Percentiles rank a stretch among this genome's conserved stretches.
Evolutionary conservation across 35 echinoderm and acorn worm genomes (phyloP).

Genomic region (Heliocidaris erythrogramma): DNA sequence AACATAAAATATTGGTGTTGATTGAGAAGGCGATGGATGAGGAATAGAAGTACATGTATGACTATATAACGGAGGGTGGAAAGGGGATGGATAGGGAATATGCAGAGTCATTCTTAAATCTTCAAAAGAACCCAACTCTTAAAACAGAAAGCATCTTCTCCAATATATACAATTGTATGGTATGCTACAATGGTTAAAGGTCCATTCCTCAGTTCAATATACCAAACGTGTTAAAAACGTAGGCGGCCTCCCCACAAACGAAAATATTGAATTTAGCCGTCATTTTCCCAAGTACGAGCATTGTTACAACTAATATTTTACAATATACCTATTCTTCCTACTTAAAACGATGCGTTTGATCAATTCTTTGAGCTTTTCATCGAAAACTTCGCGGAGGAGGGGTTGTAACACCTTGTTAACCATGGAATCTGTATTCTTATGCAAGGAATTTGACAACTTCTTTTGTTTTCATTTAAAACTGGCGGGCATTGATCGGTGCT

Average conservation of each 20-base stretch:
- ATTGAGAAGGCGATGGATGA: neutral
- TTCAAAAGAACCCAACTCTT: neutral
- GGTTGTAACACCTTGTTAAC: neutral
- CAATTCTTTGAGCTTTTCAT: neutral
- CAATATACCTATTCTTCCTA: neutral
- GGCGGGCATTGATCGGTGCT: neutral
- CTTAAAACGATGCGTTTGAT: neutral
- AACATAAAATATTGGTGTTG: too few relatives aligned
- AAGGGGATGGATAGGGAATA: neutral
- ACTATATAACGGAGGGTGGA: neutral
- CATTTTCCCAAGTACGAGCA: neutral
- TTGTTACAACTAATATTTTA: neutral
- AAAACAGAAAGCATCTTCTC: neutral
- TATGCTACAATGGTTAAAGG: neutral
- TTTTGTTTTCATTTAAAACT: neutral
- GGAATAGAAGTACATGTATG: neutral
- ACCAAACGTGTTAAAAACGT: neutral
- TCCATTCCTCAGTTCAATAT: neutral
- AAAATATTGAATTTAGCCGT: neutral
- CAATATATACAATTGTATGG: neutral
- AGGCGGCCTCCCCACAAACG: neutral
- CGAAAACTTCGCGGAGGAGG: slow-evolving; percentile 2
- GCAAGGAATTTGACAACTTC: slow-evolving; percentile 12
- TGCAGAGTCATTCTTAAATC: neutral
- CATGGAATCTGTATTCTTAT: neutral